Evolutionary conservation across 2,888 invertebrate species (phyloP), one percentile per base, ranked within the genome.

Genomic region (Sesia apiformis): DNA sequence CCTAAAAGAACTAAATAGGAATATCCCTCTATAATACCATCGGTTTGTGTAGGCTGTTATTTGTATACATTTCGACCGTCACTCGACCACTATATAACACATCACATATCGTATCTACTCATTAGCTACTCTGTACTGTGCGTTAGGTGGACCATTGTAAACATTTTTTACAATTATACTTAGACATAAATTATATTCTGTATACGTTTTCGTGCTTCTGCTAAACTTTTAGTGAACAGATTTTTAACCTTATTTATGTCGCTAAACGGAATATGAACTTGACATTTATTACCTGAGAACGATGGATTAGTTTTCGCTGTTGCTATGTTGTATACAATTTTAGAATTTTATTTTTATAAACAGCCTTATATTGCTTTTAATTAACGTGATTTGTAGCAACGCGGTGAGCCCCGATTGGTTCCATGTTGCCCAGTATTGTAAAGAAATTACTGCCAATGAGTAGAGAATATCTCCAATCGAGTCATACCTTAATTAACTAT

Each of bases 41-140:
- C 23, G 23, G 23, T 23, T 23, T 23, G 23, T 23, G 23, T 23
- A 23, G 23, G 23, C 23, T 23, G 23, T 42, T 40, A 52, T 67
- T 63, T 61, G 66, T 65, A 65, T 65, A 68, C 65, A 65, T 59
- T 59, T 69, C 63, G 67, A 63, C 64, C 63, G 70, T 60, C 68
- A 61, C 66, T 68, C 69, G 60, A 58, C 56, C 52, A 52, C 72
- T 76, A 78, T 74, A 72, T 82, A 83, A 84, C 73, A 82, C 82
- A 81, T 84, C 84, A 88, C 88, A 88, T 88, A 88, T 84, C 81
- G 76, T 66, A 73, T 78, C 81, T 84, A 84, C 78, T 84, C 81
- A 80, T 81, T 85, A 72, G 84, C 83, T 73, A 74, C 72, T 75
- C 79, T 81, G 72, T 82, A 85, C 80, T 72, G 78, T 76, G 81